A percentile compares a stretch with the other conserved stretches of the same genome.
Conservation (phyloP, 2,797 vertebrate species). For the Argentina silus region DNA sequence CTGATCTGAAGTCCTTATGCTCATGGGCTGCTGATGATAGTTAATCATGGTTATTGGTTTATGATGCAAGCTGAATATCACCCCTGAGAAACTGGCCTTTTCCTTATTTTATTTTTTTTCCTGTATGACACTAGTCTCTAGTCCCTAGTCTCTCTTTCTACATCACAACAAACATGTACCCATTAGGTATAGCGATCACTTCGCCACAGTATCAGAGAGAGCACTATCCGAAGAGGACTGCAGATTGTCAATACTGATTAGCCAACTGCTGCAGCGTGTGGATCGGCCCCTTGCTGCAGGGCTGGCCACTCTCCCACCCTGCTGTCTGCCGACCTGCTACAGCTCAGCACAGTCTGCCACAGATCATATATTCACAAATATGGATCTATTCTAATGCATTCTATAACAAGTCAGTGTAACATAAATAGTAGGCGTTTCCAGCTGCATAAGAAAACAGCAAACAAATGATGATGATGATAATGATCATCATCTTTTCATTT, state of each 20-base stretch:
- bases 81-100: too few species aligned
- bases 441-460: neutral
- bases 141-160: too few species aligned
- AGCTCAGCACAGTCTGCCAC: too few species aligned
- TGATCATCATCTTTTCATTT: neutral
- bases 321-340: slow-evolving; percentile 27
- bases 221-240: slow-evolving; percentile 39
- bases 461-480: too few species aligned
- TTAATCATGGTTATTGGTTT: too few species aligned
- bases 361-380: slow-evolving; percentile 17
- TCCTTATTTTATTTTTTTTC: neutral
- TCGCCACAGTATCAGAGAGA: neutral
- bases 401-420: neutral
- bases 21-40: neutral
- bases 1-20: neutral
- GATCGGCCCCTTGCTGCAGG: slow-evolving; percentile 74
- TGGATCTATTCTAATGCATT: neutral
- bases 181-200: neutral
- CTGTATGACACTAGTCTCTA: too few species aligned
- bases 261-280: slow-evolving; percentile 67
- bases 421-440: neutral
- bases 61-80: too few species aligned
- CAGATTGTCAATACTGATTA: slow-evolving; percentile 59
- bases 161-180: neutral
- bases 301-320: slow-evolving; percentile 75